Evolutionary conservation across 2,797 vertebrate species (phyloP).

Genomic region (Miichthys miiuy): DNA sequence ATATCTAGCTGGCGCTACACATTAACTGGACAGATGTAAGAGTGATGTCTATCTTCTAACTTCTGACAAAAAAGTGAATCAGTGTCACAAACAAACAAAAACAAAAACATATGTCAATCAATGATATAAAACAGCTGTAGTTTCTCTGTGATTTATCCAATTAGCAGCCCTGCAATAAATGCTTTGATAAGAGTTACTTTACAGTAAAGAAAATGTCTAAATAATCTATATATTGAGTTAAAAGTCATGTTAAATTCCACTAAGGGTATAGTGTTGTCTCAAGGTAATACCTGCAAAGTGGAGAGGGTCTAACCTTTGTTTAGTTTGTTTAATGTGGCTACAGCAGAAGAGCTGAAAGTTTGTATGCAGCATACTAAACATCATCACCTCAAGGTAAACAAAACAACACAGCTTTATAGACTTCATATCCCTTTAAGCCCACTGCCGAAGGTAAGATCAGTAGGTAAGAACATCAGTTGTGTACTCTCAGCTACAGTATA

Average conservation of each 20-base stretch:
- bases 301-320: constrained; percentile 25
- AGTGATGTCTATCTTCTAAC: neutral
- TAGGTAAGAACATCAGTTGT: constrained; percentile 43
- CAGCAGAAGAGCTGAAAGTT: constrained; percentile 27
- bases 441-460: constrained; percentile 54
- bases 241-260: constrained; percentile 7
- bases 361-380: constrained; percentile 46
- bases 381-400: constrained; percentile 40
- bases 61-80: neutral
- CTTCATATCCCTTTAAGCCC: constrained; percentile 34
- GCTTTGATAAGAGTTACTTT: neutral
- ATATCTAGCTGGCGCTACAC: neutral
- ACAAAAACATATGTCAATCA: neutral
- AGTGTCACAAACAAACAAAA: neutral
- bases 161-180: neutral
- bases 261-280: constrained; percentile 24
- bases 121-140: neutral
- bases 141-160: neutral
- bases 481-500: constrained; percentile 9
- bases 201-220: neutral
- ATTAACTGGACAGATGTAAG: neutral
- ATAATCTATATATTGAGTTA: neutral
- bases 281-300: constrained; percentile 23
- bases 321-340: constrained; percentile 27
- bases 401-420: constrained; percentile 21